These are phyloP conservation scores for Cromileptes altivelis DNA, from an alignment of 2,113 vertebrate genomes.

Conservation along the genomic window DNA sequence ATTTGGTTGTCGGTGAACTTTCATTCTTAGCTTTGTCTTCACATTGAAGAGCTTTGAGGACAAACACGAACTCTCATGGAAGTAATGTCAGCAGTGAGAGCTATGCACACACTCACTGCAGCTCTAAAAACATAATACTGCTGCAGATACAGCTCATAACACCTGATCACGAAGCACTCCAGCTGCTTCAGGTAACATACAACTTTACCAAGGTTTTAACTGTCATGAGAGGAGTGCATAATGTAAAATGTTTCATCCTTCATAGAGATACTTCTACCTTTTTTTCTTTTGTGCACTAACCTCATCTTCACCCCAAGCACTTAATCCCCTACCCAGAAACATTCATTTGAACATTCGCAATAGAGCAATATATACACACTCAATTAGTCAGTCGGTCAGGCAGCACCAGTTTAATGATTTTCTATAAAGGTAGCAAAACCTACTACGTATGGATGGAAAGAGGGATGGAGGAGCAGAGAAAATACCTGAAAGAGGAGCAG, in stretches of 20 bases:
- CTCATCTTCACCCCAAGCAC: background rate
- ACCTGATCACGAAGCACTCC: background rate
- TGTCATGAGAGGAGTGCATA: background rate
- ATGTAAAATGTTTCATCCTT: background rate
- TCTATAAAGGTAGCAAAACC: constrained; percentile 79
- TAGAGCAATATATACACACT: constrained; percentile 24
- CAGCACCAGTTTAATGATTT: constrained; percentile 77
- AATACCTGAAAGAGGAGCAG: constrained; percentile 9
- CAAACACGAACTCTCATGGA: background rate
- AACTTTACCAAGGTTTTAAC: background rate
- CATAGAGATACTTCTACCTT: background rate
- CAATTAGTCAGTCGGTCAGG: constrained; percentile 41
- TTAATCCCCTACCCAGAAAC: background rate
- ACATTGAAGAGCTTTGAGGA: background rate
- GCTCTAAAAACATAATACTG: background rate
- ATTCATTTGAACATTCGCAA: background rate
- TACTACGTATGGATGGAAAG: constrained; percentile 29
- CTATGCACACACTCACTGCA: background rate
- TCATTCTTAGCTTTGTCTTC: background rate
- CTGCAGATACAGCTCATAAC: background rate
- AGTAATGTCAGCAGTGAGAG: background rate
- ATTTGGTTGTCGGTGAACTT: constrained; percentile 1
- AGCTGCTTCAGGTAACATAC: background rate
- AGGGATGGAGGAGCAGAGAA: constrained; percentile 1
- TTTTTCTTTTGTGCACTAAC: background rate